Evolutionary conservation across 2,113 vertebrate genomes (phyloP), one percentile per base, ranked within the genome.

Genomic region (Agelaius tricolor): DNA sequence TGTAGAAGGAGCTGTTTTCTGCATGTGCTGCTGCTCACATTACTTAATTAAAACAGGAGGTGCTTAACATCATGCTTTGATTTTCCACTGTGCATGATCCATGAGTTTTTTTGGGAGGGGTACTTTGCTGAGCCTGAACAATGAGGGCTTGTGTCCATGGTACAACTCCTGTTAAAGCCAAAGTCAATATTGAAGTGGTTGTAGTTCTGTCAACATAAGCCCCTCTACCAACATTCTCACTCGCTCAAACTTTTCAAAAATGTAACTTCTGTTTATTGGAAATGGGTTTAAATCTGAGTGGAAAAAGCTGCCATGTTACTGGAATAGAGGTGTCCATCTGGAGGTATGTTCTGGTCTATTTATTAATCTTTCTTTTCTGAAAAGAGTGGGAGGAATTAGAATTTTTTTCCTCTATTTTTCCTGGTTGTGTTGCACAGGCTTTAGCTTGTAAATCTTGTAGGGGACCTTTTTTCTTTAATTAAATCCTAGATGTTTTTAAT

Each of bases 111-210:
- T 79, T 46, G 80, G 79, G 77, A 62, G 31, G 28, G 49, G 24
- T 46, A 14, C 49, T 63, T 61, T 43, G 26, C 71, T 78, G 65
- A 33, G n/a, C 3, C 4, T 28, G 90, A 78, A 94, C 90, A 96
- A 57, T 89, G 73, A 93, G 79, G 41, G n/a, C 88, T 96, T 96
- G 83, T 95, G 81, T 87, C 88, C 41, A 11, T 90, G 66, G 69
- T 72, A 66, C 9, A 3, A 11, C 17, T 68, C 17, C 65, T 82
- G 68, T 28, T 75, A 68, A 77, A 89, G 88, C 94, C 94, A 90
- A 33, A 74, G 49, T 92, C 83, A 95, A 92, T 84, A 94, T 0
- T 77, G 68, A 65, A 87, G 61, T 75, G 72, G 47, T 88, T 81
- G 26, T 93, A 84, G 83, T 81, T 89, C 17, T 4, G 66, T 57